Conservation (phyloP, 2,888 invertebrate genomes). For the Sinohyriopsis cumingii region DNA sequence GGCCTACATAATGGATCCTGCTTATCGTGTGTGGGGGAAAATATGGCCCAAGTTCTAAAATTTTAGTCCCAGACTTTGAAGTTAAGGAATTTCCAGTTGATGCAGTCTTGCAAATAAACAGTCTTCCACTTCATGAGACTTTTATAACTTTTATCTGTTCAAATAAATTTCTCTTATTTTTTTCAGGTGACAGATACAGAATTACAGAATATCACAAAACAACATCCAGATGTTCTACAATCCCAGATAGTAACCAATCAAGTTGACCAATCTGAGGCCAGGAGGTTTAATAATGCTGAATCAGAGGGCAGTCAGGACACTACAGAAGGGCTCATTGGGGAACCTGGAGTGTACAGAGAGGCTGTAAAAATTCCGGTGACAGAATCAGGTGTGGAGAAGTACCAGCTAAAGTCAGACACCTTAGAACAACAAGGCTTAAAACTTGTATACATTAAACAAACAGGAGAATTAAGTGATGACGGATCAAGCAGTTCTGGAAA, state of each 20-base stretch:
- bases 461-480: neutral
- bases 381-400: slow-evolving; percentile 23
- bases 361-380: slow-evolving; percentile 15
- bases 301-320: slow-evolving; percentile 22
- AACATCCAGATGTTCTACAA: slow-evolving; percentile 28
- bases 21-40: too few species aligned
- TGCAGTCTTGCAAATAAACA: neutral
- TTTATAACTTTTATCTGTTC: neutral
- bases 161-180: neutral
- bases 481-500: neutral
- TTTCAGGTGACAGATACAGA: slow-evolving; percentile 67
- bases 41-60: too few species aligned
- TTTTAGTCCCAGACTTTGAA: neutral
- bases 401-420: slow-evolving; percentile 39
- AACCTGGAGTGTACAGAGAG: slow-evolving; percentile 21
- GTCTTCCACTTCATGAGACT: neutral
- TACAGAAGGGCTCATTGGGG: slow-evolving; percentile 16
- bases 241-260: slow-evolving; percentile 15
- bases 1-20: too few species aligned
- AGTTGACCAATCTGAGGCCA: slow-evolving; percentile 18
- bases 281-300: slow-evolving; percentile 21
- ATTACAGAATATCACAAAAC: slow-evolving; percentile 63
- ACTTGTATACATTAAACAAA: slow-evolving; percentile 13
- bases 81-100: neutral
- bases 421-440: slow-evolving; percentile 36